Base-by-base conservation (phyloP, 2,113 vertebrate genomes). In the Albula goreensis region DNA sequence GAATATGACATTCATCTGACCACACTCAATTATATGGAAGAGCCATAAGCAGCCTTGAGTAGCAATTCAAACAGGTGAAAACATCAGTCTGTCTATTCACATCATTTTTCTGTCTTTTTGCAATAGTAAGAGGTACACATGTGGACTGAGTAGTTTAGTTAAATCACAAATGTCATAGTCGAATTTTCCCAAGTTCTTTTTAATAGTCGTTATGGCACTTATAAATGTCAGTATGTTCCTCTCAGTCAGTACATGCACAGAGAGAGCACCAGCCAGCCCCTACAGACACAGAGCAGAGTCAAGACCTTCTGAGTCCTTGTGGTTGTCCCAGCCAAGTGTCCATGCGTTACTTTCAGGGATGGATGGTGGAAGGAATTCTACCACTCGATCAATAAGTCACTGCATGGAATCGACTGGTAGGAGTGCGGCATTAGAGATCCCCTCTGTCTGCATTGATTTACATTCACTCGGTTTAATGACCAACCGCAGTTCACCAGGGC, bases 361-460 rank as follows among this genome's bases (percentile, higher is more conserved):
- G 7, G n/a, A 74, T 5, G 49, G 48, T 4, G 56, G 81, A 48
- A 17, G 53, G 13, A 13, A 82, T 56, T 66, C 82, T 15, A 41
- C 13, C 15, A 49, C 12, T 22, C 31, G 19, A 83, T 83, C 82
- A 83, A 83, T 83, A 83, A 49, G 22, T 83, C 13, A 19, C 82
- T 63, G 82, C 7, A 19, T 13, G 31, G 31, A 48, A 83, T 41
- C 56, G 60, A 49, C 52, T 56, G 5, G 49, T 63, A 48, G 56
- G 12, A 22, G 82, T 19, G 41, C 19, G 57, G 56, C 56, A 48
- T 83, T 56, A 83, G 82, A 63, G 82, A 49, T 49, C 31, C 56
- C 41, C 52, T 83, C 82, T 49, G 19, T 83, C 52, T 41, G 82
- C 82, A 63, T 83, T 48, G 60, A 83, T 83, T 83, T 83, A 17